A percentile compares a stretch with the other conserved stretches of the same genome.
These are phyloP conservation scores for Xiphophorus birchmanni DNA, from an alignment of 2,797 vertebrate species.

Conservation along the genomic window DNA sequence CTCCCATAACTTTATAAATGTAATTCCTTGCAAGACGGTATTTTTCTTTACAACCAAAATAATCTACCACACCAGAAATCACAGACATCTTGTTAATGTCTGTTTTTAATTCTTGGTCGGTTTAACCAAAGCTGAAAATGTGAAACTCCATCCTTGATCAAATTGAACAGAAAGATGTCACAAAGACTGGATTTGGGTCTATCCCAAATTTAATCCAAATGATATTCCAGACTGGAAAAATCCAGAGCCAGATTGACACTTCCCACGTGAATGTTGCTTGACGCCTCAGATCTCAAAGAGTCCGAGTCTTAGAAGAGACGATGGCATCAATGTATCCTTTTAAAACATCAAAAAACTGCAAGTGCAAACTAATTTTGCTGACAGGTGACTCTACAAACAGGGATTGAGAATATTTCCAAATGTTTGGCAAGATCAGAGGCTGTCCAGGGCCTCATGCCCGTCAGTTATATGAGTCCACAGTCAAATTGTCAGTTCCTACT, in stretches of 20 bases:
- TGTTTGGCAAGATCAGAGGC: conserved; percentile 27
- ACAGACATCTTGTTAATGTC: conserved; percentile 25
- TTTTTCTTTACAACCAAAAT: conserved; percentile 33
- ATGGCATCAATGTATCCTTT: conserved; percentile 27
- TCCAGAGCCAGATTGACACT: conserved; percentile 31
- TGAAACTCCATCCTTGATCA: conserved; percentile 59
- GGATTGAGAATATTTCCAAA: conserved; percentile 42
- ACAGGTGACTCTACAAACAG: conserved; percentile 20
- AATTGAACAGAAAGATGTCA: conserved; percentile 23
- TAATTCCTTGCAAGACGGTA: conserved; percentile 21
- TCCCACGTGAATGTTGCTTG: conserved; percentile 18
- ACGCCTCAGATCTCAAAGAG: conserved; percentile 17
- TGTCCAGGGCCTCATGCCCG: conserved; percentile 44
- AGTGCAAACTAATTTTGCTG: conserved; percentile 14
- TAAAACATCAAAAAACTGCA: conserved; percentile 22
- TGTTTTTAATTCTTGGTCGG: neutral
- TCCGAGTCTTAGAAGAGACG: conserved; percentile 31
- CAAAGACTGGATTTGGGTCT: conserved; percentile 34
- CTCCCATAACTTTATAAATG: conserved; percentile 44
- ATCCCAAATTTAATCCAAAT: conserved; percentile 42
- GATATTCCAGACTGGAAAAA: conserved; percentile 38
- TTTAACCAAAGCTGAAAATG: conserved; percentile 63
- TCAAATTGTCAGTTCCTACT: conserved; percentile 56
- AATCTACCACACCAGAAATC: conserved; percentile 40
- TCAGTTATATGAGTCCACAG: conserved; percentile 49